Conservation (phyloP, 2,113 vertebrate genomes). For the Dolichallabes microphthalmus region DNA sequence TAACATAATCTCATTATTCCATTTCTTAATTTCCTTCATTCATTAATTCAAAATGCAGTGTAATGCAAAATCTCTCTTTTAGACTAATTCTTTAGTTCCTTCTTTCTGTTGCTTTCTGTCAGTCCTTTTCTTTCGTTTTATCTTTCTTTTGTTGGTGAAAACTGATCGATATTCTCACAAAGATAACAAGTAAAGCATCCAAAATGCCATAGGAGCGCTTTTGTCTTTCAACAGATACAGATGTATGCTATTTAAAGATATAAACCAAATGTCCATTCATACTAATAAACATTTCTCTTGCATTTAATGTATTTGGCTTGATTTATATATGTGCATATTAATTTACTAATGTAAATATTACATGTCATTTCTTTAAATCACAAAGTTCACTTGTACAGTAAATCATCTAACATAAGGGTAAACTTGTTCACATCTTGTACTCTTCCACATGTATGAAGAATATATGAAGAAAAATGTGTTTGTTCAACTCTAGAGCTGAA, state of each 20-base stretch:
- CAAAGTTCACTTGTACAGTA: neutral
- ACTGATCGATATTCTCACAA: neutral
- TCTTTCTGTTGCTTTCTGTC: neutral
- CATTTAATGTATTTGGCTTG: neutral
- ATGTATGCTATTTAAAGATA: neutral
- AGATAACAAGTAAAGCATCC: neutral
- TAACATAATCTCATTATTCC: constrained; percentile 12
- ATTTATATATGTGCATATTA: too few relatives aligned
- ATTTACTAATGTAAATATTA: neutral
- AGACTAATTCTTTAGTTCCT: neutral
- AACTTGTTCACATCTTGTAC: neutral
- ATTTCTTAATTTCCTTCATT: constrained; percentile 2
- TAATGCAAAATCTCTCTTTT: neutral
- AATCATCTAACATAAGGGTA: neutral
- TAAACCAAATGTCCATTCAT: neutral
- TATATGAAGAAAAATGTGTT: neutral
- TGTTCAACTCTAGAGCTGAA: neutral
- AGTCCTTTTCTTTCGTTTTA: neutral
- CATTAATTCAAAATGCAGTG: neutral
- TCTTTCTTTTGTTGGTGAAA: neutral
- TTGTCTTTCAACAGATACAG: neutral
- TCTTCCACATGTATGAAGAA: neutral
- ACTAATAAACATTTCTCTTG: neutral
- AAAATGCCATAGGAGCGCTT: neutral
- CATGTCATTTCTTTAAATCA: too few relatives aligned